These are phyloP conservation scores for Cryptomyrus ogoouensis DNA, from an alignment of 2,113 vertebrate genomes.

Conservation along the genomic window DNA sequence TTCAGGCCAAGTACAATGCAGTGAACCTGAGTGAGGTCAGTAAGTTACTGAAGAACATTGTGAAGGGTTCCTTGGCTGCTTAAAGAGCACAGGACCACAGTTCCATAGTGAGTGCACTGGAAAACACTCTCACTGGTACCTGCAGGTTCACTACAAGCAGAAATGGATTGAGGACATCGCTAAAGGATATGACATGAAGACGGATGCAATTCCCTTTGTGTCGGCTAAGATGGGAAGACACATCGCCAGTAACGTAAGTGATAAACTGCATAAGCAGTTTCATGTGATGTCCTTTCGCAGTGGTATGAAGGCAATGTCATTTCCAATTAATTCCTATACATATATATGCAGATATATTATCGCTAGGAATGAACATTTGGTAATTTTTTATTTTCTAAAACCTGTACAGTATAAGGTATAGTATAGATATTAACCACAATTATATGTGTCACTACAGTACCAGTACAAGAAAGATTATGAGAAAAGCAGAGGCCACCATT, in stretches of 20 bases:
- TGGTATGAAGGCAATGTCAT: neutral
- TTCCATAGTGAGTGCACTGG: neutral
- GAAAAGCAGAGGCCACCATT: conserved; percentile 77
- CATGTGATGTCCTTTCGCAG: neutral
- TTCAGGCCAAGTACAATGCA: conserved; percentile 85
- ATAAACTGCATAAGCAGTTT: neutral
- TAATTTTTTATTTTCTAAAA: neutral
- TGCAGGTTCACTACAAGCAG: conserved; percentile 76
- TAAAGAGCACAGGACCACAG: neutral
- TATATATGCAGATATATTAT: neutral
- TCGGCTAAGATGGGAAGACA: conserved; percentile 84
- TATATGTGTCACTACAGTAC: conserved; percentile 41
- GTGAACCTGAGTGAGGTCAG: conserved; percentile 81
- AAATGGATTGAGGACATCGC: conserved; percentile 73
- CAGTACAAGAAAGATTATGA: conserved; percentile 83
- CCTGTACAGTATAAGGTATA: neutral
- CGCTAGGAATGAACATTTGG: neutral
- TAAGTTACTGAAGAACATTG: neutral
- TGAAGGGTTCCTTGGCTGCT: neutral
- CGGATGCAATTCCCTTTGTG: conserved; percentile 75
- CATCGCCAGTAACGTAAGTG: conserved; percentile 81
- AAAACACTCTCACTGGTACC: conserved; percentile 27
- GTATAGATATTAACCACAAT: neutral
- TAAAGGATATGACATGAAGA: conserved; percentile 78
- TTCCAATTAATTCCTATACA: no score